Percentiles rank a stretch among this genome's conserved stretches.
Evolutionary conservation across 2,113 vertebrate genomes (phyloP).

Genomic region (Aldabrachelys gigantea): DNA sequence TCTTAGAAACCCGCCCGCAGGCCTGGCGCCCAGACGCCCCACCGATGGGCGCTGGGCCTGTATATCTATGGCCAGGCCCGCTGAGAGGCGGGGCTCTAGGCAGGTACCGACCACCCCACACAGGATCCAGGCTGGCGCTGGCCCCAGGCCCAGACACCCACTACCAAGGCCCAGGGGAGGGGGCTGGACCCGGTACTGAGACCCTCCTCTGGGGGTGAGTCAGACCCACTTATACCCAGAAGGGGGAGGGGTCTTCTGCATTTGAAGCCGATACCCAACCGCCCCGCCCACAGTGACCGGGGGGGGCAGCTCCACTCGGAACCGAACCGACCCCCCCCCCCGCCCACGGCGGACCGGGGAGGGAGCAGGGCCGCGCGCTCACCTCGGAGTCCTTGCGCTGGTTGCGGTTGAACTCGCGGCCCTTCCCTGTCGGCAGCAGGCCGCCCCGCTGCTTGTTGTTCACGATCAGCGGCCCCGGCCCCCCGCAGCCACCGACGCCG

Average conservation of each 20-base stretch:
- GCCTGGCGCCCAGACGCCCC: too few species aligned
- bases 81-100: too few species aligned
- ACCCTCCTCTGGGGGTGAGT: too few species aligned
- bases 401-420: constrained; percentile 88
- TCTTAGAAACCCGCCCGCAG: rapidly evolving
- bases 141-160: neutral
- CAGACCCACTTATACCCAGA: too few species aligned
- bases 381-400: constrained; percentile 96
- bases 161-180: too few species aligned
- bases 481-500: constrained; percentile 75
- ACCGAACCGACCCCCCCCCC: neutral
- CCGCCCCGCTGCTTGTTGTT: neutral
- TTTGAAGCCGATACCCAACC: neutral
- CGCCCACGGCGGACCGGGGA: neutral
- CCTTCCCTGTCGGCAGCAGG: constrained; percentile 79
- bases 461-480: neutral
- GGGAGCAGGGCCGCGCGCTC: constrained; percentile 32
- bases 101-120: too few species aligned
- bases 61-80: too few species aligned
- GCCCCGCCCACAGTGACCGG: neutral
- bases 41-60: too few species aligned
- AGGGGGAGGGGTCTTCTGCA: neutral
- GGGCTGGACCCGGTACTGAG: too few species aligned
- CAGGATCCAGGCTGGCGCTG: too few species aligned
- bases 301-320: rapidly evolving